A percentile compares a stretch with the other conserved stretches of the same genome.
phyloP scores from a whole-genome alignment of 1,140 invertebrate species.

The Phenacoccus solenopsis region DNA sequence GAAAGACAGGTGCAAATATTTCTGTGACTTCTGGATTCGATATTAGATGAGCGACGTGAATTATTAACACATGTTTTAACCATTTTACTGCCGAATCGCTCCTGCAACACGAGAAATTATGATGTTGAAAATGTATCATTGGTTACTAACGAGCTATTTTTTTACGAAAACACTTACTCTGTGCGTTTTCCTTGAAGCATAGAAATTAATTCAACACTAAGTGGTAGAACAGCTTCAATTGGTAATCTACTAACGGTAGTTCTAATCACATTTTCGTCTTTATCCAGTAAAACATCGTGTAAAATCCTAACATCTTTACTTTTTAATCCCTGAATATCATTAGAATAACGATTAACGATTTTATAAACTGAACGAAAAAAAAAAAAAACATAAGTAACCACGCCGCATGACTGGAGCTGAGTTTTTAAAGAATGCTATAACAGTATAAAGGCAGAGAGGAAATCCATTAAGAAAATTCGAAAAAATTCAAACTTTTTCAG shows the following conservation, averaged over 20 bases:
- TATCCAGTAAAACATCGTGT: constrained; percentile 40
- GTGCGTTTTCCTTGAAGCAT: constrained; percentile 46
- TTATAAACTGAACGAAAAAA: not conserved
- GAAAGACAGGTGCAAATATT: constrained; percentile 42
- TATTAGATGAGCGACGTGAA: constrained; percentile 47
- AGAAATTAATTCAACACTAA: constrained; percentile 46
- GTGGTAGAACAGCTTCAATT: constrained; percentile 43
- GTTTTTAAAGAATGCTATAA: no score
- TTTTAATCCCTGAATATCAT: constrained; percentile 48
- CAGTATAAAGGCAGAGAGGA: no score
- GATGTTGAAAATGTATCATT: not conserved
- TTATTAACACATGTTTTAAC: constrained; percentile 43
- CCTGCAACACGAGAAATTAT: constrained; percentile 33
- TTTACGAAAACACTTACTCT: constrained; percentile 35
- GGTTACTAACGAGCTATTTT: not conserved
- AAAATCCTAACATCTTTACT: constrained; percentile 56
- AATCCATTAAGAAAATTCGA: no score
- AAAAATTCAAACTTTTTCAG: no score
- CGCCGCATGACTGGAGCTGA: no score
- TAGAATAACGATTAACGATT: not conserved
- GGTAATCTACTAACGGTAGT: constrained; percentile 48
- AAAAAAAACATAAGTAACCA: no score
- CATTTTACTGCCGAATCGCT: constrained; percentile 44
- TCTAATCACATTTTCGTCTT: constrained; percentile 42
- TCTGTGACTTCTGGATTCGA: constrained; percentile 41